These are phyloP conservation scores for Ophthalmolycus amberensis DNA, from an alignment of 2,113 vertebrate species.

Conservation along the genomic window DNA sequence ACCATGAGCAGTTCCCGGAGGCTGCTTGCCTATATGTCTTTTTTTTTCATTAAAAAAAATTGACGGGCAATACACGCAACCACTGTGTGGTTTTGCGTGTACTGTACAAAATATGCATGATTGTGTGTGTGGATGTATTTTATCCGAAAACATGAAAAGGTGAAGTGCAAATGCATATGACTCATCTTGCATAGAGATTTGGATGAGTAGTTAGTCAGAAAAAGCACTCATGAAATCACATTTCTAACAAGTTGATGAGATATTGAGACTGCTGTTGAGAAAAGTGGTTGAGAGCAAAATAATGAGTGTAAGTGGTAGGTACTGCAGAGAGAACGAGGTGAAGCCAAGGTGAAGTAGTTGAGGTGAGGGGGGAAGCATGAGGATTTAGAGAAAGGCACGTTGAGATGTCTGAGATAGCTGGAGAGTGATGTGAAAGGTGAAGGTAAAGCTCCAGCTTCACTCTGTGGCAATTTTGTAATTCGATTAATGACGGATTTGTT, in stretches of 20 bases:
- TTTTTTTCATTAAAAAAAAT: no score
- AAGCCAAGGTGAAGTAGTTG: slow-evolving; percentile 8
- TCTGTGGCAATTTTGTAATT: no score
- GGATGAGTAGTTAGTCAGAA: slow-evolving; percentile 6
- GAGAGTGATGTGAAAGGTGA: background rate
- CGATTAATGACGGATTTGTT: no score
- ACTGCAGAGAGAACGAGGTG: background rate
- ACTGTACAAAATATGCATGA: background rate
- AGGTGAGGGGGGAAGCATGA: background rate
- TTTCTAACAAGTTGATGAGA: background rate
- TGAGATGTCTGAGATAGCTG: background rate
- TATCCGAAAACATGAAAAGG: background rate
- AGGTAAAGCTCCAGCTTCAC: background rate
- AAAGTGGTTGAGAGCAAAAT: background rate
- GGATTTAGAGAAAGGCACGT: background rate
- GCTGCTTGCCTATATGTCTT: no score
- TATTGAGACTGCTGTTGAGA: slow-evolving; percentile 2
- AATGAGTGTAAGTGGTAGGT: background rate
- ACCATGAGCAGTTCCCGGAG: no score
- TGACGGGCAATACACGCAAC: no score
- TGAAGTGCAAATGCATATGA: background rate
- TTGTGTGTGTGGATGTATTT: background rate
- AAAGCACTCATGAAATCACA: background rate
- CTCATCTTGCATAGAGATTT: slow-evolving; percentile 10
- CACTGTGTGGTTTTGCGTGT: background rate